A percentile compares a stretch with the other conserved stretches of the same genome.
Conservation (phyloP, 2,113 vertebrate genomes). For the Coracopsis vasa region DNA sequence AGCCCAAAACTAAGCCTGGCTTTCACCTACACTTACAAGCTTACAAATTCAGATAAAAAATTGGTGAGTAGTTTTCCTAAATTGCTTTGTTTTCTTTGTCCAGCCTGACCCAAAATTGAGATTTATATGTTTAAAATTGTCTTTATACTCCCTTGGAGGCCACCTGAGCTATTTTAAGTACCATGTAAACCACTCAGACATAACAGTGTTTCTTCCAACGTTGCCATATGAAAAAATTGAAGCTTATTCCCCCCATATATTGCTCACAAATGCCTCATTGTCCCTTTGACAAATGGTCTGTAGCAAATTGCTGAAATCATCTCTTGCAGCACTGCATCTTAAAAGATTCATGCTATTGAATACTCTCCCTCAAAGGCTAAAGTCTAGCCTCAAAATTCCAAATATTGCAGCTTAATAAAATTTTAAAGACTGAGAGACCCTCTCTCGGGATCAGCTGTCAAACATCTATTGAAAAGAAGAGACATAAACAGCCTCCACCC, state of each 20-base stretch:
- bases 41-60: not conserved
- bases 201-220: constrained; percentile 2
- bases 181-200: constrained; percentile 15
- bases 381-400: constrained; percentile 73
- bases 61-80: not conserved
- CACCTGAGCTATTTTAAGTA: constrained; percentile 53
- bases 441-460: constrained; percentile 82
- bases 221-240: constrained; percentile 48
- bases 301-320: constrained; percentile 72
- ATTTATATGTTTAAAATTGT: constrained; percentile 27
- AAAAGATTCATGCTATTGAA: constrained; percentile 75
- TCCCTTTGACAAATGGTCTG: constrained; percentile 70
- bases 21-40: not conserved
- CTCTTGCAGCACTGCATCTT: constrained; percentile 53
- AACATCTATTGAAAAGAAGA: constrained; percentile 77
- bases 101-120: constrained; percentile 48
- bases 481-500: constrained; percentile 70
- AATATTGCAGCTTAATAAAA: constrained; percentile 78
- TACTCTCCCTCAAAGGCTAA: constrained; percentile 69
- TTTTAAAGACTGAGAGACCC: constrained; percentile 70
- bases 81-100: not conserved
- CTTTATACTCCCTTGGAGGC: not conserved
- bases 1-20: not conserved
- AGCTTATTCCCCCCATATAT: constrained; percentile 38
- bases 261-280: constrained; percentile 60